These are phyloP conservation scores for Medauroidea extradentata DNA, from an alignment of 1,140 invertebrate species.

Conservation along the genomic window DNA sequence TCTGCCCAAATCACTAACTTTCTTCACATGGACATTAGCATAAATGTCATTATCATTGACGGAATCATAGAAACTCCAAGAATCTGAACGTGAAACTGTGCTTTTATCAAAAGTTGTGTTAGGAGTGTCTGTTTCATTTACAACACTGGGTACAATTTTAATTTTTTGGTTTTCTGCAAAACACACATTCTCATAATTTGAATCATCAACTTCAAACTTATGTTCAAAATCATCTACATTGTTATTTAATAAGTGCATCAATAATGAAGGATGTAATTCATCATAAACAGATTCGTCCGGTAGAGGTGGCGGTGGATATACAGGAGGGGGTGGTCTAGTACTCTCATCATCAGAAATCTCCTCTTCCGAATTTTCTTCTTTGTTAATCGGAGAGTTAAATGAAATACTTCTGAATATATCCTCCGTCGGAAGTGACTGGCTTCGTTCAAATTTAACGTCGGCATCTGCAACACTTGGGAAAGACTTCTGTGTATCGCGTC, in stretches of 20 bases:
- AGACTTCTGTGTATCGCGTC: constrained; percentile 11
- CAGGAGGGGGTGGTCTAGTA: constrained; percentile 47
- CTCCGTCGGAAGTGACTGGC: constrained; percentile 40
- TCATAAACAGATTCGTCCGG: constrained; percentile 55
- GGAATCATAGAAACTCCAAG: constrained; percentile 53
- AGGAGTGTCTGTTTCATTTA: background rate
- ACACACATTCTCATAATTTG: background rate
- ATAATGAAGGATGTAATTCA: constrained; percentile 42
- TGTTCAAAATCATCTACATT: constrained; percentile 39
- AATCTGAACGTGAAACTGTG: constrained; percentile 38
- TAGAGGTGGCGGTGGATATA: constrained; percentile 54
- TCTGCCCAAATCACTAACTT: background rate
- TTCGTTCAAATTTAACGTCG: constrained; percentile 26
- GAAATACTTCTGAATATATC: constrained; percentile 47
- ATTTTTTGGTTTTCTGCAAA: constrained; percentile 27
- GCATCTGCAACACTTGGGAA: constrained; percentile 4
- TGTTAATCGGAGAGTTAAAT: constrained; percentile 43
- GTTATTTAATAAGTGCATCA: too few relatives aligned
- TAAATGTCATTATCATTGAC: constrained; percentile 14
- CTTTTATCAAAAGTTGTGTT: background rate
- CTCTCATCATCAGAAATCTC: constrained; percentile 18
- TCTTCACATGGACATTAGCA: too few relatives aligned
- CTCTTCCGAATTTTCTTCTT: constrained; percentile 8
- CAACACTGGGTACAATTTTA: background rate
- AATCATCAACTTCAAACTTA: constrained; percentile 31